Evolutionary conservation across 2,888 invertebrate genomes (phyloP), one percentile per base, ranked within the genome.

Genomic region (Synergus gifuensis): DNA sequence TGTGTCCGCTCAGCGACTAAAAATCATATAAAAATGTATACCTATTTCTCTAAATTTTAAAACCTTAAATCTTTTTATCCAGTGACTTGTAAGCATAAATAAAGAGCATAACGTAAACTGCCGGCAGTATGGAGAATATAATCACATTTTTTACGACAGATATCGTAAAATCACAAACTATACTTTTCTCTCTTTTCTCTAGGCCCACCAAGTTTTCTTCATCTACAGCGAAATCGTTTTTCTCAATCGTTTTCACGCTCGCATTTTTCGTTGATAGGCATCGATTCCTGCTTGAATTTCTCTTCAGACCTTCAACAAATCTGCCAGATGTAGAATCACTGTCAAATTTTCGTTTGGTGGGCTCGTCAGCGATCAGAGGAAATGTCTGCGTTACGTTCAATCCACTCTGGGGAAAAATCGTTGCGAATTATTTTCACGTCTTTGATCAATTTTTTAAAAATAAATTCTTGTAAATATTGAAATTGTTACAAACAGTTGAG

Each of bases 41-140:
- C 49, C 22, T 60, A 28, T 2, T 14, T 46, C 22, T 62, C 28
- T 62, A 28, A 62, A 28, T 12, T 60, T 18, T 12, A 14, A 62
- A 62, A 8, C 14, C 62, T 12, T 62, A 62, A 28, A 62, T 28
- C 0, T 14, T 62, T 14, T 28, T 42, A 18, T 81, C 58, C 22
- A 81, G 77, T n/a, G 36, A 66, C 49, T 78, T 83, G 69, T 84
- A 84, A 16, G 84, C 64, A 79, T 88, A 89, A 60, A 88, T 64
- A 18, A 89, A 89, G 58, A 89, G 82, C 0, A 82, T 83, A 76
- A 90, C 81, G 76, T 90, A 89, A 42, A 78, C 81, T 22, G 78
- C 79, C 62, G 90, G 90, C 36, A 90, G 76, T 44, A 89, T 46
- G 4, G 80, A 85, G 77, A 90, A 87, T n/a, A 90, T 78, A 73